Percentiles rank a stretch among this genome's conserved stretches.
These are phyloP conservation scores for Magallana ariakensis DNA, from an alignment of 1,140 invertebrate genomes.

Conservation along the genomic window DNA sequence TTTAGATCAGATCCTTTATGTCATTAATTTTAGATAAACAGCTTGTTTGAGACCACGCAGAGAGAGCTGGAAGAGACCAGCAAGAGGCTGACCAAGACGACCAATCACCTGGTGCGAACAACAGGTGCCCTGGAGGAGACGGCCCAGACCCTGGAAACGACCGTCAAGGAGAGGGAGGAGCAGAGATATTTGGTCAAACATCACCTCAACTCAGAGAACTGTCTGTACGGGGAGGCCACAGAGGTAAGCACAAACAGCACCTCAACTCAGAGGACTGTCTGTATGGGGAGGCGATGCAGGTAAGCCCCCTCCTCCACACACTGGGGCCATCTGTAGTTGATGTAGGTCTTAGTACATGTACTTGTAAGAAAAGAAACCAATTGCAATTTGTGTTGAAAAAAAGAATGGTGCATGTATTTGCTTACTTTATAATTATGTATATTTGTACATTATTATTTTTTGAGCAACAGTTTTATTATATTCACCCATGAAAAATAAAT, in stretches of 20 bases:
- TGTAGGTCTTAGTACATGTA: too few relatives aligned
- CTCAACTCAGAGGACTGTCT: constrained; percentile 85
- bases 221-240: constrained; percentile 84
- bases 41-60: constrained; percentile 75
- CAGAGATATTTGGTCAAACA: constrained; percentile 84
- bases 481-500: too few relatives aligned
- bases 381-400: too few relatives aligned
- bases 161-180: constrained; percentile 81
- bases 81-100: constrained; percentile 74
- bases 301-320: too few relatives aligned
- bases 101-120: constrained; percentile 81
- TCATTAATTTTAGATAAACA: constrained; percentile 66
- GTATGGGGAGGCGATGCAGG: constrained; percentile 79
- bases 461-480: too few relatives aligned
- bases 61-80: constrained; percentile 70
- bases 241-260: constrained; percentile 81
- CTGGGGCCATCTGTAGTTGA: too few relatives aligned
- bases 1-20: too few relatives aligned
- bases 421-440: too few relatives aligned
- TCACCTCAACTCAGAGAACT: constrained; percentile 85
- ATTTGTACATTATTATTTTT: too few relatives aligned
- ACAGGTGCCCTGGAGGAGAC: constrained; percentile 82
- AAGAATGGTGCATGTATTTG: too few relatives aligned
- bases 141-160: constrained; percentile 77
- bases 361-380: too few relatives aligned